Conservation (phyloP, 2,113 vertebrate genomes). For the Motacilla tschutschensis region DNA sequence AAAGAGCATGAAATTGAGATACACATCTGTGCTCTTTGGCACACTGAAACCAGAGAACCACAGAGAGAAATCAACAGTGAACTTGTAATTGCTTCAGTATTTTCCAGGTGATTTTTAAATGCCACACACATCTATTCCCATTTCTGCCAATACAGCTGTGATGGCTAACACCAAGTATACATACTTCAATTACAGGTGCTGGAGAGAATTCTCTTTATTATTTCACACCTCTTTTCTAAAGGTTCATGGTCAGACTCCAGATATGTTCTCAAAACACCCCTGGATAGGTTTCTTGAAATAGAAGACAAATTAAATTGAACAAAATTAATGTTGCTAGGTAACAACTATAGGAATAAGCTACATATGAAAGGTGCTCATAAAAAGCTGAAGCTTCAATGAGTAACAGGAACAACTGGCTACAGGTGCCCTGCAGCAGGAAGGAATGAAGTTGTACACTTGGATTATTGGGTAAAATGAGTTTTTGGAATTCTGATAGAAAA, state of each 20-base stretch:
- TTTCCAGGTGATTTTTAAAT: neutral
- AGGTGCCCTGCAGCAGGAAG: neutral
- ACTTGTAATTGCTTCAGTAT: neutral
- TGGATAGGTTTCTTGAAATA: constrained; percentile 4
- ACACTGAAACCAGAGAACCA: neutral
- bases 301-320: neutral
- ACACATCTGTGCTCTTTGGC: neutral
- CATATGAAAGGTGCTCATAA: neutral
- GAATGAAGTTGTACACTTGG: neutral
- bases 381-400: neutral
- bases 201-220: neutral
- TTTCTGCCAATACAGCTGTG: neutral
- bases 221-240: neutral
- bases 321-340: constrained; percentile 48
- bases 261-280: neutral
- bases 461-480: neutral
- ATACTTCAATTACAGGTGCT: neutral
- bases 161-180: neutral
- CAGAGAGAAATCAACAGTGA: neutral
- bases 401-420: neutral
- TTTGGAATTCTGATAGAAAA: neutral
- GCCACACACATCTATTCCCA: accelerated
- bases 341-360: constrained; percentile 7
- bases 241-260: neutral
- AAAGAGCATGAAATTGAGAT: neutral